phyloP scores from a whole-genome alignment of 92 coral and sea anemone species.

The Scolanthus callimorphus region DNA sequence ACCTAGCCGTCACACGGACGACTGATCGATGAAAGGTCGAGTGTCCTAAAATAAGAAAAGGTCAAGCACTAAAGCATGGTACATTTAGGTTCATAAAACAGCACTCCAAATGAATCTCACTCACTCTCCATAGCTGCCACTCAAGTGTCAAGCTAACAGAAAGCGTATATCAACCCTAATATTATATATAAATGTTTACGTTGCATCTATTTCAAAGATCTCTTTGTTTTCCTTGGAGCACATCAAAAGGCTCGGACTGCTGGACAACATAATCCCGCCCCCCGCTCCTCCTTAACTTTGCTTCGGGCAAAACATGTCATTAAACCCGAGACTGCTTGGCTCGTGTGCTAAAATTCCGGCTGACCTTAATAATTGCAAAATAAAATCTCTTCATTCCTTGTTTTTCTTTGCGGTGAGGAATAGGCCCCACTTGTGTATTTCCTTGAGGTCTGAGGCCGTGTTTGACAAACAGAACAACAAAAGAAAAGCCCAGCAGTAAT shows the following conservation, averaged over 20 bases:
- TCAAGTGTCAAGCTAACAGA: neutral
- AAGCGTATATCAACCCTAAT: neutral
- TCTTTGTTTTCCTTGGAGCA: neutral
- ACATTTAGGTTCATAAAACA: neutral
- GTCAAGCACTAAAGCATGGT: slow-evolving; percentile 3
- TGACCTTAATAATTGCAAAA: too few species aligned
- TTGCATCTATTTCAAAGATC: neutral
- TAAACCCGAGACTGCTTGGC: neutral
- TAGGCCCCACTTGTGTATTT: too few species aligned
- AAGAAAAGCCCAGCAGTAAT: neutral
- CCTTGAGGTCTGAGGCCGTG: too few species aligned
- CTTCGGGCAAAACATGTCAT: slow-evolving; percentile 1
- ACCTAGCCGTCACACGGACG: too few species aligned
- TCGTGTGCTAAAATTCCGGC: too few species aligned
- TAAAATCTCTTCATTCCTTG: too few species aligned
- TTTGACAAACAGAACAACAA: neutral
- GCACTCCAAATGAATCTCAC: neutral
- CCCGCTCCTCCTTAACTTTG: neutral
- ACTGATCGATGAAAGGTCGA: neutral
- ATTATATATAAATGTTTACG: neutral
- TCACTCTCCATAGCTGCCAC: too few species aligned
- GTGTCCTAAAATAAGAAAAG: slow-evolving; percentile 15
- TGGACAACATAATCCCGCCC: neutral
- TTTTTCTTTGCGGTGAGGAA: too few species aligned
- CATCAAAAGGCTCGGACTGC: neutral